Evolutionary conservation across 2,888 invertebrate species (phyloP), one percentile per base, ranked within the genome.

Genomic region (Deilephila porcellus): DNA sequence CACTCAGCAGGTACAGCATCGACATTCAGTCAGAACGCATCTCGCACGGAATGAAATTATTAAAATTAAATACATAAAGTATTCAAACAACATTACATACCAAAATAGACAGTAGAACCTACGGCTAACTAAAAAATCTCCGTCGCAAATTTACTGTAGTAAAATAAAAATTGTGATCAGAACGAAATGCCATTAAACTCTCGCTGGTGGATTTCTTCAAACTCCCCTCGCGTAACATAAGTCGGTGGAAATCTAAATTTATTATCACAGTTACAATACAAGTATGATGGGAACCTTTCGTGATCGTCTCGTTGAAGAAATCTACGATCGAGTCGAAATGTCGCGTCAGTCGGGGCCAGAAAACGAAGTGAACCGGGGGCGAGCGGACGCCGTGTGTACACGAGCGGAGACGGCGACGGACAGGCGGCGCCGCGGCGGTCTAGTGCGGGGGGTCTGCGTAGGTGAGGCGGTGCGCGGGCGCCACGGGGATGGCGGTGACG

Each of bases 201-300:
- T 91, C 93, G 91, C 78, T 88, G 82, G 91, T 91, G 86, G 93
- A 94, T 93, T 93, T 92, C 93, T 92, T 93, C 93, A 91, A 90
- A 85, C 81, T 82, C 84, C 84, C 83, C 86, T 88, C 86, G 87
- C 86, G 88, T 90, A 88, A 89, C 89, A 91, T 89, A 90, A 91
- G 88, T 93, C 93, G 93, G 93, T 93, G 93, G 93, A 92, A 89
- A 92, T 89, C 90, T 93, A 92, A 92, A 91, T 90, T 92, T 92
- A 93, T 89, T 93, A 93, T 93, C 93, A 93, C 93, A 93, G 94
- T 93, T 93, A 91, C 91, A 93, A 93, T 93, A 93, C 91, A 89
- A 89, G 87, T 89, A 89, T 84, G 91, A 90, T 92, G 91, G 89
- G 91, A 90, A 90, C 86, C 85, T 85, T 87, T 86, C 86, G 82